Evolutionary conservation across 2,113 vertebrate species (phyloP), one percentile per base, ranked within the genome.

Genomic region (Dascyllus trimaculatus): DNA sequence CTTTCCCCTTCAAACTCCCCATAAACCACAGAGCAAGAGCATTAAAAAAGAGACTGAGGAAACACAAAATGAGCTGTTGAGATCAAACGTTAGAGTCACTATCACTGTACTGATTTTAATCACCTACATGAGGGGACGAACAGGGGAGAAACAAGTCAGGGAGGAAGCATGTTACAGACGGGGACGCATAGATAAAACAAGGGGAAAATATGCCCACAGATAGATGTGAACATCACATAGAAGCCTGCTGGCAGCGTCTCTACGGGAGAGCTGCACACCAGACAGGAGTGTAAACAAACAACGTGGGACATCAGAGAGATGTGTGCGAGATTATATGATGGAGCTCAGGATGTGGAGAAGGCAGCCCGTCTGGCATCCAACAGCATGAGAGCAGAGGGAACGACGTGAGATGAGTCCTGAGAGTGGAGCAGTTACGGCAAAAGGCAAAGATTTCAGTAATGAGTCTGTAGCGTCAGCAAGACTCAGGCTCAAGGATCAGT

Each of bases 241-340:
- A 1, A 24, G 53, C 75, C 86, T 4, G 24, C 65, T 71, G 86
- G 80, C 80, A 51, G 79, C 7, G 51, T 76, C 52, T 75, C 72
- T 53, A 40, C 24, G 32, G 67, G 75, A 22, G 77, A 72, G 67
- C 70, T 54, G 63, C 15, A 22, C 35, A 19, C 68, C 75, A 87
- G 73, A 77, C 85, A 22, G 66, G 38, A 82, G 77, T 13, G 75
- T 80, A 86, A 87, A 87, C 71, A 89, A 83, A 87, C 78, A 87
- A 3, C 3, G 56, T 51, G 63, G 65, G 62, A 90, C 84, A 85
- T 90, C 86, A 85, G 81, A 90, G 85, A 84, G 81, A 80, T 78
- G 75, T 25, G 59, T 6, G 7, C 70, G 45, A 60, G 82, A 75
- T 73, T 66, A 69, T 67, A 53, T 54, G 61, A 76, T 68, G 68